Base-by-base conservation (phyloP, 2,888 invertebrate genomes). In the Eugnorisma glareosa region DNA sequence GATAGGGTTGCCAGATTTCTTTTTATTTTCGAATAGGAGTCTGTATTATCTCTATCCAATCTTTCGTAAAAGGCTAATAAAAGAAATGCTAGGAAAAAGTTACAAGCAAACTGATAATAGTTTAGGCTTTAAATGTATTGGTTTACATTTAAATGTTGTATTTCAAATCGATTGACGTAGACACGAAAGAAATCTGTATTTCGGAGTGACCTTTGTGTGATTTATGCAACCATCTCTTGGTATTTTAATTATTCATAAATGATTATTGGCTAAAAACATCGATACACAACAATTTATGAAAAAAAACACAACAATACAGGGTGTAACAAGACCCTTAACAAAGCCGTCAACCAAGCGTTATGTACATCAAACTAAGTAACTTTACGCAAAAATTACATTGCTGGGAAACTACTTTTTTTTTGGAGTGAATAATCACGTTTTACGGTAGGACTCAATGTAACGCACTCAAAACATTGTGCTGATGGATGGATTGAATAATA, bases 1-100 rank as follows among this genome's bases (percentile, higher is more conserved):
- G 79, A 77, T 75, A 81, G 86, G 86, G 84, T 79, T 84, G 71
- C 18, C 68, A 73, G 73, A 63, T 51, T 83, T 15, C 51, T 45
- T 73, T 82, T 54, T 67, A 70, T 69, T 73, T 75, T 70, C 64
- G n/a, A 75, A 86, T 64, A 75, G 43, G 13, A 63, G 0, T 11
- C 61, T 31, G 6, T 48, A 28, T 40, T 81, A 83, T 63, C 69
- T 43, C 13, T 54, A 28, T 48, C 78, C 24, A 69, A 77, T 78
- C 73, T 77, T 77, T 73, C 21, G 59, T 68, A 48, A 69, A 69
- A 35, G 45, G 15, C n/a, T n/a, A 78, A 73, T 77, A 78, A 82
- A 82, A 59, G 35, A 59, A 82, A 72, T 51, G 21, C 35, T 72
- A 31, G n/a, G 5, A 68, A 59, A 71, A 61, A n/a, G 40, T 81